Percentiles rank a stretch among this genome's conserved stretches.
phyloP scores from a whole-genome alignment of 1,140 invertebrate species.

The Ruditapes philippinarum region DNA sequence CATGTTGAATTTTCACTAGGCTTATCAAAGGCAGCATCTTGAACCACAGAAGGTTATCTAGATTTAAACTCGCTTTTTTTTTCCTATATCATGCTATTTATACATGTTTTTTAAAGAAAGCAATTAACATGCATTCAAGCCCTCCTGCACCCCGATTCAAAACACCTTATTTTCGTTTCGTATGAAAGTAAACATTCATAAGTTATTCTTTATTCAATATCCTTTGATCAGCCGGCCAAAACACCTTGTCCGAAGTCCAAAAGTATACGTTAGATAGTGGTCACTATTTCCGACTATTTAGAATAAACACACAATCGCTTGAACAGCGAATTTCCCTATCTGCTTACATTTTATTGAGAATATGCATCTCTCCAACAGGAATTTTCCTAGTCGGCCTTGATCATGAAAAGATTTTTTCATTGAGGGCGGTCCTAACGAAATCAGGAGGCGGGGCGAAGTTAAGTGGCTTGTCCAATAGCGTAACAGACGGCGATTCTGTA shows the following conservation, averaged over 20 bases:
- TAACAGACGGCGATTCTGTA: not conserved
- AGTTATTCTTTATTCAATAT: not conserved
- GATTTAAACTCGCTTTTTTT: no score
- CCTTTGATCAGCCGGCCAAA: not conserved
- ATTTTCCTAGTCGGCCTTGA: not conserved
- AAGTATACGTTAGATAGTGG: not conserved
- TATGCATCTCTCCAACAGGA: not conserved
- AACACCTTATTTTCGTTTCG: not conserved
- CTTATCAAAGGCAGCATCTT: not conserved
- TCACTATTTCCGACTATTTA: not conserved
- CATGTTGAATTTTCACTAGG: not conserved
- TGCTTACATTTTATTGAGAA: constrained; percentile 36
- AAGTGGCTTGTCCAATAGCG: not conserved
- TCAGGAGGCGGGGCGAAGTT: constrained; percentile 27
- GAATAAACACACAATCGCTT: not conserved
- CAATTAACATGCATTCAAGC: not conserved
- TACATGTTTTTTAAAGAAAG: not conserved
- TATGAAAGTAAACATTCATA: not conserved
- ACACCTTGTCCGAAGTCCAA: not conserved
- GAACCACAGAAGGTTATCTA: not conserved
- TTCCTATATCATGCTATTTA: no score
- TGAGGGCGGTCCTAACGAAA: constrained; percentile 33
- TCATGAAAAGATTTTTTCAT: not conserved
- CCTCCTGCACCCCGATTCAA: not conserved
- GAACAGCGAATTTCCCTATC: not conserved